Evolutionary conservation across 2,888 invertebrate genomes (phyloP).

Genomic region (Apeira syringaria): DNA sequence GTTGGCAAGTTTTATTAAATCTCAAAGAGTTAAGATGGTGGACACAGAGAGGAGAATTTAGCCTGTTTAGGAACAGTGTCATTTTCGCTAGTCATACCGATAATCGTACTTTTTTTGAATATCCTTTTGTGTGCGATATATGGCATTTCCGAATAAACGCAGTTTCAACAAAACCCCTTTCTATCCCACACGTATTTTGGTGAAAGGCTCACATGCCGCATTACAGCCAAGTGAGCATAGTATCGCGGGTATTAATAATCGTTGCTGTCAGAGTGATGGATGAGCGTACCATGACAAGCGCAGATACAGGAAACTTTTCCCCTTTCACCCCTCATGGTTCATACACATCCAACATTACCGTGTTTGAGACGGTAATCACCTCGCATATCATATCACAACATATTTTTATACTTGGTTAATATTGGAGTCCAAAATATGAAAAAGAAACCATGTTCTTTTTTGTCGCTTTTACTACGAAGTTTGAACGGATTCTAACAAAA

Average conservation of each 20-base stretch:
- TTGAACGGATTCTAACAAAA: constrained; percentile 8
- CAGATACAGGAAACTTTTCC: constrained; percentile 47
- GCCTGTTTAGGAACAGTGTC: no score
- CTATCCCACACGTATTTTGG: constrained; percentile 36
- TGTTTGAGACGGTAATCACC: constrained; percentile 22
- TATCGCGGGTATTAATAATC: constrained; percentile 63
- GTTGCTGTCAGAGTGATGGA: constrained; percentile 72
- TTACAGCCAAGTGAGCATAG: constrained; percentile 43
- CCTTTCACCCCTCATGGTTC: constrained; percentile 36
- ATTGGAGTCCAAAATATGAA: background rate
- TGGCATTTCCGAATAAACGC: constrained; percentile 16
- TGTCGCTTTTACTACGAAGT: constrained; percentile 11
- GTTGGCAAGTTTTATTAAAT: no score
- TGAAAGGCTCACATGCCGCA: constrained; percentile 50
- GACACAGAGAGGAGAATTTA: no score
- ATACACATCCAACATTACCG: constrained; percentile 18
- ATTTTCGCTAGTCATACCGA: no score
- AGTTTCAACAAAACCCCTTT: constrained; percentile 39
- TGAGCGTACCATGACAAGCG: constrained; percentile 64
- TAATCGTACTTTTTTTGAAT: no score
- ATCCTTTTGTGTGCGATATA: constrained; percentile 9
- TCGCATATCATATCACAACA: constrained; percentile 5
- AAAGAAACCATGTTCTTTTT: constrained; percentile 5
- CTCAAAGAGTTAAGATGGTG: no score
- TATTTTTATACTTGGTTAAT: background rate